Conservation (phyloP, 2,888 invertebrate genomes). For the Xylota segnis region DNA sequence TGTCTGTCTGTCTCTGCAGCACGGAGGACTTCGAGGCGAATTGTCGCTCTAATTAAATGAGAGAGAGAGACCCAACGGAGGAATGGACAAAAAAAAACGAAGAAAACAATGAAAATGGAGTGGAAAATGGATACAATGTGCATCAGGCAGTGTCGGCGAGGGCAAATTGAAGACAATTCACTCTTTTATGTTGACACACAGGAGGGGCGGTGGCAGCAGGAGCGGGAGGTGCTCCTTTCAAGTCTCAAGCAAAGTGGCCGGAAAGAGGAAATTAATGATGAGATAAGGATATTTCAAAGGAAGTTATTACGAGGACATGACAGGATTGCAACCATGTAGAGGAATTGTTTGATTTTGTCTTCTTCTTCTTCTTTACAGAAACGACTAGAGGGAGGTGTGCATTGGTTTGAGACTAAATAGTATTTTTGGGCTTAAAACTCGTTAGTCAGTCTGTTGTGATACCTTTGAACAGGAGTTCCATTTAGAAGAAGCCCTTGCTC, state of each 20-base stretch:
- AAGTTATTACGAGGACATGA: slow-evolving; percentile 37
- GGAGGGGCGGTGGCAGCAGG: no score
- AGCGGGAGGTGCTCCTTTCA: not conserved
- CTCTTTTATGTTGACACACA: slow-evolving; percentile 27
- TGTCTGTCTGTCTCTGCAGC: slow-evolving; percentile 9
- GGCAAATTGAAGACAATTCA: slow-evolving; percentile 66
- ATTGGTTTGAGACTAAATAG: no score
- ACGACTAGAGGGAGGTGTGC: no score
- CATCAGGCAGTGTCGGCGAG: slow-evolving; percentile 20
- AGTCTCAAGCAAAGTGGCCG: slow-evolving; percentile 38
- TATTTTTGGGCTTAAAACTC: no score
- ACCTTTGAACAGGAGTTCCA: no score
- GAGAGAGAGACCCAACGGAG: slow-evolving; percentile 9
- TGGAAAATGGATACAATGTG: slow-evolving; percentile 55
- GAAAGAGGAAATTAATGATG: slow-evolving; percentile 66
- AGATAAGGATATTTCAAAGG: slow-evolving; percentile 57
- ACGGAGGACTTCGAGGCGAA: slow-evolving; percentile 35
- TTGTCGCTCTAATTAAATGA: slow-evolving; percentile 70
- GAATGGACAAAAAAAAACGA: not conserved
- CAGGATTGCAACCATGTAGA: slow-evolving; percentile 4
- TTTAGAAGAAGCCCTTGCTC: no score
- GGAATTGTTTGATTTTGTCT: slow-evolving; percentile 6
- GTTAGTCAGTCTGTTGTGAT: no score
- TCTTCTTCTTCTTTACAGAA: no score
- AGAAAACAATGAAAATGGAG: slow-evolving; percentile 45